Evolutionary conservation across 2,113 vertebrate species (phyloP), one percentile per base, ranked within the genome.

Genomic region (Marcusenius ussheri): DNA sequence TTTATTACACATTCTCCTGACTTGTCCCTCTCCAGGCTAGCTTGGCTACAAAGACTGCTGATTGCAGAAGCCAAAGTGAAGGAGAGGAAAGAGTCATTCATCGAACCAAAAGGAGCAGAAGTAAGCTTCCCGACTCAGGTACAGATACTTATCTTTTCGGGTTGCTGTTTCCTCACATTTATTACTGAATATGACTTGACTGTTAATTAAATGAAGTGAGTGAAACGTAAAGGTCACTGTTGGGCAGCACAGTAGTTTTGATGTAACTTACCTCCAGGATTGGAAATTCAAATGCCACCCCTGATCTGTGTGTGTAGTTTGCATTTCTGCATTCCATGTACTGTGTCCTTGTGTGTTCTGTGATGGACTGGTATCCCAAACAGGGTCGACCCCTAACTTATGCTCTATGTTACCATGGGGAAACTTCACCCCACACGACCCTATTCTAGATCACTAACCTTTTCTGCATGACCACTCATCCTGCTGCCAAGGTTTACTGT

Each of bases 41-140:
- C 24, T 58, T 88, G 39, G n/a, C 66, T 39, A 62, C 88, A 83
- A 89, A 46, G 46, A 89, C 58, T 83, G 56, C 51, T 27, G 86
- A 83, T 27, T 89, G 35, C 31, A 74, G 50, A 27, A 35, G 58
- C 31, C 83, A 10, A 31, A 66, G 53, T 24, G 46, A 50, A 49
- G 90, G 89, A 80, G 35, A 92, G 88, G 89, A 92, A 49, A 90
- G 51, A 50, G 77, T 91, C 42, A 56, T 93, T 85, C 92, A 90
- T 24, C 93, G 93, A 49, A 89, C 88, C 58, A 94, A 93, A 89
- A 91, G 91, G 11, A 92, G 91, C 84, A 92, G 91, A 62, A 88
- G 77, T 85, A 86, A 92, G 80, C 50, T 66, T 27, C n/a, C 39
- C 42, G 83, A 89, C 8, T 77, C 53, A 89, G 91, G 91, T 91